phyloP scores from a whole-genome alignment of 2,113 vertebrate genomes.

The Perca schrenkii region DNA sequence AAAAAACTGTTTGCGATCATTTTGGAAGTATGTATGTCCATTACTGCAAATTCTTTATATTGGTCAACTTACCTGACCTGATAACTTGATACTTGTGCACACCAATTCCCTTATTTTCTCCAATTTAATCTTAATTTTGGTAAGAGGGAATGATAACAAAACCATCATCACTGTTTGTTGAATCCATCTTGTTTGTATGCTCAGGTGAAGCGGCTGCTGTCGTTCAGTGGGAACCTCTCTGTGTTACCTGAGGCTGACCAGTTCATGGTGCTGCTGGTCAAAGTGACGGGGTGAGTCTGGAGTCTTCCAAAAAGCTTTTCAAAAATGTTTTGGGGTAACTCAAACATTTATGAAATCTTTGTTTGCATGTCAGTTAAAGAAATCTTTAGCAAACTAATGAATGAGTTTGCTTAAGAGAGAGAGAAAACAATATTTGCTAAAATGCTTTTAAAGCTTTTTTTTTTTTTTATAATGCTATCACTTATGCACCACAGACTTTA shows the following conservation, averaged over 20 bases:
- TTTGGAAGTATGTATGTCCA: not conserved
- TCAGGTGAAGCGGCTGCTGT: conserved; percentile 83
- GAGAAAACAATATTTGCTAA: too few species aligned
- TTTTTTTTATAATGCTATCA: not conserved
- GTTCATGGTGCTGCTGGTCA: conserved; percentile 86
- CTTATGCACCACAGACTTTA: not conserved
- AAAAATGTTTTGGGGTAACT: not conserved
- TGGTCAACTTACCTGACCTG: not conserved
- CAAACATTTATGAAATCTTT: not conserved
- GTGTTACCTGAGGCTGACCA: conserved; percentile 83
- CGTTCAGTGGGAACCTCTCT: conserved; percentile 77
- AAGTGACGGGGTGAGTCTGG: conserved; percentile 80
- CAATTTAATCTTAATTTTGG: too few species aligned
- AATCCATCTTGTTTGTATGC: not conserved
- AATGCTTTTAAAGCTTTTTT: not conserved
- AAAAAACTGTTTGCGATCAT: not conserved
- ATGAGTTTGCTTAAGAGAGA: not conserved
- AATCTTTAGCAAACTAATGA: not conserved
- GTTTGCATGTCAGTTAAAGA: not conserved
- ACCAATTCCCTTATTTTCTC: not conserved
- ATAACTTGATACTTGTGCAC: not conserved
- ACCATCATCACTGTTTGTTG: not conserved
- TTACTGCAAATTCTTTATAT: not conserved
- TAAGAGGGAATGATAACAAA: not conserved
- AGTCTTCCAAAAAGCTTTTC: not conserved